These are phyloP conservation scores for Lymantria monacha DNA, from an alignment of 2,888 invertebrate genomes.

Conservation along the genomic window DNA sequence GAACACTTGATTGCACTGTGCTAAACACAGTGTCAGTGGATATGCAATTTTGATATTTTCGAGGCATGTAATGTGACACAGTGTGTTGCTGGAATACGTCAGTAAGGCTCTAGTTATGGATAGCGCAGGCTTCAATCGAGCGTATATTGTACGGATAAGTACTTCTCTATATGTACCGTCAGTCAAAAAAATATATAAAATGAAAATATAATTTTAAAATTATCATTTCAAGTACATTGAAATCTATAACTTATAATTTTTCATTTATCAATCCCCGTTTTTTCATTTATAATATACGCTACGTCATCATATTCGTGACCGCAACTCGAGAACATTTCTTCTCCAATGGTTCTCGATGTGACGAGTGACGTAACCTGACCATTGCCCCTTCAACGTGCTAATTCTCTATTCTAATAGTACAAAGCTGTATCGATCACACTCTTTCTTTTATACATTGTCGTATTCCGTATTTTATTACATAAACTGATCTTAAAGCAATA, in stretches of 20 bases:
- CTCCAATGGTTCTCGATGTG: too few relatives aligned
- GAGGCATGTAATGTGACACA: constrained; percentile 13
- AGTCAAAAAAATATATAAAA: constrained; percentile 27
- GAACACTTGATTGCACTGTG: constrained; percentile 21
- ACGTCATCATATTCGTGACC: too few relatives aligned
- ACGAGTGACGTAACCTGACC: too few relatives aligned
- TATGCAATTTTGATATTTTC: not conserved
- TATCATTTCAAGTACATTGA: not conserved
- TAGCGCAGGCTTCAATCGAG: constrained; percentile 61
- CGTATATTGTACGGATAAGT: constrained; percentile 58
- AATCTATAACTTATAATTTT: not conserved
- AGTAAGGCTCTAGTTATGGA: constrained; percentile 51
- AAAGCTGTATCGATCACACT: too few relatives aligned
- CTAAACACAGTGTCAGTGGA: constrained; percentile 2
- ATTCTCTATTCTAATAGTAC: too few relatives aligned
- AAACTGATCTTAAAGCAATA: too few relatives aligned
- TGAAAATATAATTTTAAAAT: constrained; percentile 25
- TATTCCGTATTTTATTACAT: too few relatives aligned
- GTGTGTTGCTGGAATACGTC: constrained; percentile 42
- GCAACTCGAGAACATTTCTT: too few relatives aligned
- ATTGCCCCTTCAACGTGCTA: too few relatives aligned
- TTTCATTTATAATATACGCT: too few relatives aligned
- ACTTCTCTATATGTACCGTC: constrained; percentile 45
- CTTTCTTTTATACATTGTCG: too few relatives aligned
- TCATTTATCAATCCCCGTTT: too few relatives aligned